These are phyloP conservation scores for Halcyon malimbica DNA, from an alignment of 2,113 vertebrate species.

Conservation along the genomic window DNA sequence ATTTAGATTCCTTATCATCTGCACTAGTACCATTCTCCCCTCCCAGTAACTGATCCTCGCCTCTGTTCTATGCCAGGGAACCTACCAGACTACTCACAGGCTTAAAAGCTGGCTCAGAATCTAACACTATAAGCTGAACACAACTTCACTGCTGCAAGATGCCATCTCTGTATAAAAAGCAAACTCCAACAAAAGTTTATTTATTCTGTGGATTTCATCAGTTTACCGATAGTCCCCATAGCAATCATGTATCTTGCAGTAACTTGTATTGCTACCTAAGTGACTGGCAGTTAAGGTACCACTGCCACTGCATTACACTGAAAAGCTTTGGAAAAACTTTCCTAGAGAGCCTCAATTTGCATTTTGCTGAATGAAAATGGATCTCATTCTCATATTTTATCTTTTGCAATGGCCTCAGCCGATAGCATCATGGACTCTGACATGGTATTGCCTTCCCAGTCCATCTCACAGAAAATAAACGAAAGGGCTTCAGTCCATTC, in stretches of 20 bases:
- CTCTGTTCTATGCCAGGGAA: not conserved
- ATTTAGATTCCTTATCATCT: conserved; percentile 74
- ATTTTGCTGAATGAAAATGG: not conserved
- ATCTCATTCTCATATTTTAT: not conserved
- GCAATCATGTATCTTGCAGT: not conserved
- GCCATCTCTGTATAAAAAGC: not conserved
- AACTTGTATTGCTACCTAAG: not conserved
- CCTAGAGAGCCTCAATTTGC: not conserved
- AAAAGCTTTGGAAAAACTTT: not conserved
- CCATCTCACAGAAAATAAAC: not conserved
- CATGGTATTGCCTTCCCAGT: not conserved
- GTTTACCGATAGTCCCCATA: not conserved
- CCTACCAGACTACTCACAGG: not conserved
- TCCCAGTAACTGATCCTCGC: conserved; percentile 16
- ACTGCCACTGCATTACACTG: not conserved
- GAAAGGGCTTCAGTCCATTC: not conserved
- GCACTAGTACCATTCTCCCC: conserved; percentile 27
- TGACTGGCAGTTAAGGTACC: not conserved
- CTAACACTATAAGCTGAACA: not conserved
- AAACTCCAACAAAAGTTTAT: not conserved
- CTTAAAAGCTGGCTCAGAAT: not conserved
- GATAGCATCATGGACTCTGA: rapidly evolving
- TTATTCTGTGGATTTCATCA: not conserved
- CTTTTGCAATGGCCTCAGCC: not conserved
- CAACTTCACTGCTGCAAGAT: not conserved